Percentiles rank a stretch among this genome's conserved stretches.
Evolutionary conservation across 2,888 invertebrate species (phyloP).

Genomic region (Drosophila colorata): DNA sequence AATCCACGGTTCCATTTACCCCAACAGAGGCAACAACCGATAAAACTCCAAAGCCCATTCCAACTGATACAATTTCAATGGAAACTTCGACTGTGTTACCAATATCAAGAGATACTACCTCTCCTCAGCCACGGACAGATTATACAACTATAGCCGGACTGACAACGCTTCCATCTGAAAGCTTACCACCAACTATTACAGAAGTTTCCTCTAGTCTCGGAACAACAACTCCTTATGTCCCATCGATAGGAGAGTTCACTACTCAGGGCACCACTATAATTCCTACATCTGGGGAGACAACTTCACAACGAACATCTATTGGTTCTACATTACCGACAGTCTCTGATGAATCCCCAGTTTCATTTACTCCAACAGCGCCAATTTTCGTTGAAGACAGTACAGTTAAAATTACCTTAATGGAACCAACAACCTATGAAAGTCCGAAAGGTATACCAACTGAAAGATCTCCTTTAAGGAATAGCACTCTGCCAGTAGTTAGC

Average conservation of each 20-base stretch:
- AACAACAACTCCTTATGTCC: neutral
- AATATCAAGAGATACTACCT: neutral
- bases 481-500: neutral
- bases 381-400: neutral
- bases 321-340: too few species aligned
- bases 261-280: neutral
- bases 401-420: neutral
- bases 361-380: too few species aligned
- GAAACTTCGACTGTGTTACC: neutral
- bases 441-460: neutral
- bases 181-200: too few species aligned
- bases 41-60: too few species aligned
- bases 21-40: too few species aligned
- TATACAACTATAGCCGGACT: neutral
- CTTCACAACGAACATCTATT: neutral
- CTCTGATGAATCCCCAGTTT: too few species aligned
- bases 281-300: neutral
- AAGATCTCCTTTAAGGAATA: too few species aligned
- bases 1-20: too few species aligned
- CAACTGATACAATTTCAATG: too few species aligned
- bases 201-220: too few species aligned
- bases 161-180: neutral
- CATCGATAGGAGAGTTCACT: neutral
- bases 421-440: neutral
- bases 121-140: neutral